Evolutionary conservation across 2,797 vertebrate species (phyloP), one percentile per base, ranked within the genome.

Genomic region (Bradypodion pumilum): DNA sequence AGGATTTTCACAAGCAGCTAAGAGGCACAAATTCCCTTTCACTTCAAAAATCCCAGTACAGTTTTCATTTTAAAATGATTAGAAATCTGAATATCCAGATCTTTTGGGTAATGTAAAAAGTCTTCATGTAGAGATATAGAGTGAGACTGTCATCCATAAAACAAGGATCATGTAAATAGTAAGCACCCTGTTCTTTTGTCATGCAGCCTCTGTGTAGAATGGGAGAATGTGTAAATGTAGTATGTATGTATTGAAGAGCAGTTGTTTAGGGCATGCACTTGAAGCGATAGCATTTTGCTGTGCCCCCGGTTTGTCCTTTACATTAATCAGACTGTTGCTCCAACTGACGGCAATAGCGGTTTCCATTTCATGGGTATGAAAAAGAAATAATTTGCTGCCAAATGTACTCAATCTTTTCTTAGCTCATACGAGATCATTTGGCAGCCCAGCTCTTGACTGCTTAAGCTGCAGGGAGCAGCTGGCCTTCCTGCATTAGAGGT

Each of bases 301-400:
- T 91, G 87, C 89, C 81, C n/a, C 80, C 63, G n/a, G 76, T 87
- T 85, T 86, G 85, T 86, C 84, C 80, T 86, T 65, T 85, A 87
- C 89, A 91, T 88, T 79, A 88, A 49, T 29, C 91, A 85, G 84
- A 3, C 29, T 80, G 82, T 85, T 77, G 0, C 87, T 84, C 4
- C 0, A 81, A 84, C 5, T 0, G 80, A 86, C 27, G 72, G 85
- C 83, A 78, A 87, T 90, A 82, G 88, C 90, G 83, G 10, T 42
- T 46, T 74, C 85, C 87, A 89, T 89, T 84, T 1, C 81, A 82
- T 74, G 78, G 88, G 35, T 83, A 89, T 85, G 88, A 81, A 75
- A 69, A 86, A 81, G 90, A 9, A 63, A 65, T 62, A 83, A 74
- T 49, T 93, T 83, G 77, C 90, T 88, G 87, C 40, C 89, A 29